Conservation (phyloP, 2,797 vertebrate genomes). For the Eulemur mongoz region DNA sequence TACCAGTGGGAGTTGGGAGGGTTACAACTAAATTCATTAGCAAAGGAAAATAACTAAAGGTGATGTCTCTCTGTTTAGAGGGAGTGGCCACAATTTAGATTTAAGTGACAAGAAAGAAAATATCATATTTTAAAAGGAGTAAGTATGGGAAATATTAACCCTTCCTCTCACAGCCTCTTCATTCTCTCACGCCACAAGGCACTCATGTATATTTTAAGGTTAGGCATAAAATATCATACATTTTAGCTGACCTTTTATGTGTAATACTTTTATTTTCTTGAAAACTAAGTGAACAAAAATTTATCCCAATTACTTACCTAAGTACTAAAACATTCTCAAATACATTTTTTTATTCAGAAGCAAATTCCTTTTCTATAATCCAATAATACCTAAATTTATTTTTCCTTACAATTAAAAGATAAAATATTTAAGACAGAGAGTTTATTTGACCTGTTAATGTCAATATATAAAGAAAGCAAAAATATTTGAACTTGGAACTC, state of each 20-base stretch:
- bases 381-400: neutral
- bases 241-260: neutral
- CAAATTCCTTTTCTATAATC: neutral
- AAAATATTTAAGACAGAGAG: constrained; percentile 21
- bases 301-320: neutral
- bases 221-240: neutral
- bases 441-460: neutral
- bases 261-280: neutral
- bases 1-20: neutral
- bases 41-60: neutral
- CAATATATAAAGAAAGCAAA: neutral
- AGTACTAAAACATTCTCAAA: neutral
- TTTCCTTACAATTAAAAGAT: neutral
- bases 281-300: neutral
- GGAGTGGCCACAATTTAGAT: neutral
- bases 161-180: neutral
- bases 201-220: neutral
- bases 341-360: neutral
- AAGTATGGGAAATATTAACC: neutral
- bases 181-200: neutral
- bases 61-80: neutral
- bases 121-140: neutral
- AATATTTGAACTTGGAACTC: neutral
- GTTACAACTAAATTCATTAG: neutral
- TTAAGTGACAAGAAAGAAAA: neutral